phyloP scores from a whole-genome alignment of 64 coral and sea anemone species.

The Dendronephthya gigantea region DNA sequence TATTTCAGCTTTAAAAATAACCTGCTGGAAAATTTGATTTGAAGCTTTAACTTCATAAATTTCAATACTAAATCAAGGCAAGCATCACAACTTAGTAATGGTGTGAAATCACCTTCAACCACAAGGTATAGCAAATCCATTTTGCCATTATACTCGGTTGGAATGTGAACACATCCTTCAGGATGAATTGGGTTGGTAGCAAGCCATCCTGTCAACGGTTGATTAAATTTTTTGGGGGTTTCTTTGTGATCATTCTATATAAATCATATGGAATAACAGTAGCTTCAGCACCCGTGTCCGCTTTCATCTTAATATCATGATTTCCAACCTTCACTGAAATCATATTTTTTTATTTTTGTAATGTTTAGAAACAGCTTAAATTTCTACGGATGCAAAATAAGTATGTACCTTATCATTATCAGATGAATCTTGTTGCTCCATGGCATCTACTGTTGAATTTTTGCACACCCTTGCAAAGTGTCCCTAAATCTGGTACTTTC shows the following conservation, averaged over 20 bases:
- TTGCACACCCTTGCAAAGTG: too few relatives aligned
- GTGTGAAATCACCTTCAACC: background rate
- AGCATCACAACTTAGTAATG: background rate
- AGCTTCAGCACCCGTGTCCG: background rate
- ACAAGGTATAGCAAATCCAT: background rate
- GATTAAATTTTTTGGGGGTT: background rate
- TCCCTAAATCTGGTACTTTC: too few relatives aligned
- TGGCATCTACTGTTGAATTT: too few relatives aligned
- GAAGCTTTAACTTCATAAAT: too few relatives aligned
- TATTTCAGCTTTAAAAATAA: too few relatives aligned
- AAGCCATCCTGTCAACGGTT: background rate
- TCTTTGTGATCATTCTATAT: background rate
- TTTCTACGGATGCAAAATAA: too few relatives aligned
- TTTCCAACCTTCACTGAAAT: background rate
- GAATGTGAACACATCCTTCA: background rate
- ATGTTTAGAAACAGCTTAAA: too few relatives aligned
- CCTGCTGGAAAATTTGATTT: too few relatives aligned
- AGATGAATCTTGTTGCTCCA: too few relatives aligned
- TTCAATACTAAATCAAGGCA: background rate
- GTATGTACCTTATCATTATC: background rate
- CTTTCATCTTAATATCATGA: slow-evolving; percentile 11
- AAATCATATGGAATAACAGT: background rate
- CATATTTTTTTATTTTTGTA: background rate
- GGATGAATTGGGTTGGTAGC: background rate
- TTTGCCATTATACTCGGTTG: background rate